Evolutionary conservation across 92 coral and sea anemone species (phyloP).

Genomic region (Paragorgia papillata): DNA sequence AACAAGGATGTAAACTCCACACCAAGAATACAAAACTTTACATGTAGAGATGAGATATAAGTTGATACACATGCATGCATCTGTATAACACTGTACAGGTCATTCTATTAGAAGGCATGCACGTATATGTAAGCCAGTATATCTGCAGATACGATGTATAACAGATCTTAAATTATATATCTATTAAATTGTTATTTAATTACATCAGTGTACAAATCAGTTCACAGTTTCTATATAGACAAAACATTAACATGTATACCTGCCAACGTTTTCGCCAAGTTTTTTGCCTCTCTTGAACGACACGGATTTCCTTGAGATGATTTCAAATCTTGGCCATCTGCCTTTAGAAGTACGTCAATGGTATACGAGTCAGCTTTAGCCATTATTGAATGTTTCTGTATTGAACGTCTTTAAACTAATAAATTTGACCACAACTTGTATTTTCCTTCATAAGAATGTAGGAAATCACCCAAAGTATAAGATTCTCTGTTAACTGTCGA

Average conservation of each 20-base stretch:
- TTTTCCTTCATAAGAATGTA: neutral
- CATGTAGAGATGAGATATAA: too few relatives aligned
- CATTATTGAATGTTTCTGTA: constrained; percentile 5
- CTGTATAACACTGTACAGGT: too few relatives aligned
- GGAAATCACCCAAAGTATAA: neutral
- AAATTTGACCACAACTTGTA: neutral
- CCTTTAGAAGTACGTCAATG: constrained; percentile 29
- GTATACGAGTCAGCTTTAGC: constrained; percentile 33
- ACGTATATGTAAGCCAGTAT: too few relatives aligned
- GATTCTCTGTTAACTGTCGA: neutral
- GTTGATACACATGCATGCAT: too few relatives aligned
- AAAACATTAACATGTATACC: constrained; percentile 19
- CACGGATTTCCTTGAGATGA: constrained; percentile 2
- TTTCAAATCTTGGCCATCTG: constrained; percentile 16
- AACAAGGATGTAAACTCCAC: too few relatives aligned
- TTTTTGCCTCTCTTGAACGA: constrained; percentile 20
- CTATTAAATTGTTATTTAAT: too few relatives aligned
- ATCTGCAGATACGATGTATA: too few relatives aligned
- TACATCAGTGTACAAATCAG: too few relatives aligned
- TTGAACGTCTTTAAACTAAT: too few relatives aligned
- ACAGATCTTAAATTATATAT: too few relatives aligned
- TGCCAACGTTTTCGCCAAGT: constrained; percentile 32
- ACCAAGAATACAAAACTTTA: too few relatives aligned
- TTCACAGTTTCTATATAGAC: neutral
- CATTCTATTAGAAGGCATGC: too few relatives aligned